phyloP scores from a whole-genome alignment of 1,140 invertebrate species.

The Rhopalosiphum padi region DNA sequence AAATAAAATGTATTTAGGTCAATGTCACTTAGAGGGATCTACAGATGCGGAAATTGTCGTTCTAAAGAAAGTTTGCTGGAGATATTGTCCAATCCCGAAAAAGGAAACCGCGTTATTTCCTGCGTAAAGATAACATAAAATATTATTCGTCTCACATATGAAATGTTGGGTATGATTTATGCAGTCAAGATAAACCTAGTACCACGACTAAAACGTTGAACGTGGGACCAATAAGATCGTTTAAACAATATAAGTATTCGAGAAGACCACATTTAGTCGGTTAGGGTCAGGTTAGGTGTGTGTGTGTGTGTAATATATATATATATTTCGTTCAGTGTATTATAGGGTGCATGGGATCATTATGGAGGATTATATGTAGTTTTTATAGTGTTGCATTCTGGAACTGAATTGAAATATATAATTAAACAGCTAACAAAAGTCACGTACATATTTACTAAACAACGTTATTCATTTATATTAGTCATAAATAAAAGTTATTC shows the following conservation, averaged over 20 bases:
- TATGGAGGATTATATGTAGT: constrained; percentile 16
- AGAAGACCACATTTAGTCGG: neutral
- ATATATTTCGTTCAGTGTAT: neutral
- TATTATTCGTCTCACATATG: constrained; percentile 12
- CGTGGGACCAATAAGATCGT: neutral
- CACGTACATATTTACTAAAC: neutral
- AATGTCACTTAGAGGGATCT: neutral
- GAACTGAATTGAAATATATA: constrained; percentile 4
- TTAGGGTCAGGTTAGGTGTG: neutral
- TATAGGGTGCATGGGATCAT: neutral
- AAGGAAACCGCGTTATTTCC: neutral
- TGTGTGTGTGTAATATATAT: neutral
- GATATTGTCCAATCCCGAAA: neutral
- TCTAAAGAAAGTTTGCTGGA: neutral
- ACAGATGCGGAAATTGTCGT: neutral
- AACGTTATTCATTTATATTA: neutral
- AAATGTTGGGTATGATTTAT: neutral
- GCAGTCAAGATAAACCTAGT: neutral
- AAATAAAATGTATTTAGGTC: neutral
- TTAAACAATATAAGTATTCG: neutral
- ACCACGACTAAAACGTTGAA: neutral
- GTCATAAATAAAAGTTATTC: neutral
- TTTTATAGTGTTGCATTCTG: neutral
- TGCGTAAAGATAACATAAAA: constrained; percentile 1
- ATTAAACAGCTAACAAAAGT: neutral